Conservation (phyloP, 1,140 invertebrate genomes). For the Rhynchophorus ferrugineus region DNA sequence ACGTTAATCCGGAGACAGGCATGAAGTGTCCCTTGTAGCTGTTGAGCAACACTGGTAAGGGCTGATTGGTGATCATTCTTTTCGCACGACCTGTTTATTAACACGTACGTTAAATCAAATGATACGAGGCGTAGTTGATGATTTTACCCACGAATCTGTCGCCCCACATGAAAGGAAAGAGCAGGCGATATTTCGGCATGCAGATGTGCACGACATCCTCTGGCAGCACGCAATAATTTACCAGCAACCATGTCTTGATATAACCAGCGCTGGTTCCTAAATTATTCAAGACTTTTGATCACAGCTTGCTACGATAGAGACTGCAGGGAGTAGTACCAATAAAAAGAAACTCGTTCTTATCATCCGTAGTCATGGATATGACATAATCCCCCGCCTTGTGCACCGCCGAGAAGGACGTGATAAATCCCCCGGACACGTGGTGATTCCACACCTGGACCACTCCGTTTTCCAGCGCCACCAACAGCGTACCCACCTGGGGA, state of each 20-base stretch:
- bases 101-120: constrained; percentile 25
- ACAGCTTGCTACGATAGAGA: too few species aligned
- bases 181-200: constrained; percentile 52
- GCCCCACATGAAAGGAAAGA: constrained; percentile 64
- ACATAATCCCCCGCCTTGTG: constrained; percentile 61
- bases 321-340: too few species aligned
- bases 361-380: constrained; percentile 54
- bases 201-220: constrained; percentile 37
- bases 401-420: constrained; percentile 53
- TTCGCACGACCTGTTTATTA: constrained; percentile 50
- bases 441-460: constrained; percentile 64
- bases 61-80: constrained; percentile 49
- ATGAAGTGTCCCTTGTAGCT: constrained; percentile 55
- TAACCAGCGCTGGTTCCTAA: constrained; percentile 56
- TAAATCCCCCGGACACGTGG: constrained; percentile 56
- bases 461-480: constrained; percentile 60
- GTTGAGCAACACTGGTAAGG: constrained; percentile 55
- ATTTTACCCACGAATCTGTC: constrained; percentile 43
- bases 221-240: constrained; percentile 44
- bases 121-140: background rate
- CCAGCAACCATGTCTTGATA: constrained; percentile 64
- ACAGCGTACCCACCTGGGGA: constrained; percentile 46
- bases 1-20: constrained; percentile 52
- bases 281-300: too few species aligned
- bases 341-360: constrained; percentile 56